These are phyloP conservation scores for Amphipoea lucens DNA, from an alignment of 2,888 invertebrate genomes.

Conservation along the genomic window DNA sequence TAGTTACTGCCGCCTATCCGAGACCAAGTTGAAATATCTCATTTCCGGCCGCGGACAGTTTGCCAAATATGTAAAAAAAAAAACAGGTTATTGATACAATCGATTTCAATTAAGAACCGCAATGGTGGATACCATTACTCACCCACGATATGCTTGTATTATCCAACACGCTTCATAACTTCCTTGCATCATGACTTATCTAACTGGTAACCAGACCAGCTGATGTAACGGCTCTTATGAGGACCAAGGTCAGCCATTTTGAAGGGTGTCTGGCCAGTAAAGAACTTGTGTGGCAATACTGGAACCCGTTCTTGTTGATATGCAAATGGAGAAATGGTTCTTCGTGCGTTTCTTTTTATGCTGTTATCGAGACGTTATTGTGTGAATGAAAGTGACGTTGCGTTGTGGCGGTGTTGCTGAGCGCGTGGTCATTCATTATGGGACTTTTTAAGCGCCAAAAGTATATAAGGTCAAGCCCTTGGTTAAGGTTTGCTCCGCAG, in stretches of 20 bases:
- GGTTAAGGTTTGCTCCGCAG: not conserved
- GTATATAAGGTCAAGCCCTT: not conserved
- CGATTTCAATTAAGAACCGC: not conserved
- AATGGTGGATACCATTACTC: not conserved
- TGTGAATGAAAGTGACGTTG: conserved; percentile 21
- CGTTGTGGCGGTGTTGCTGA: not conserved
- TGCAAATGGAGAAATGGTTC: conserved; percentile 39
- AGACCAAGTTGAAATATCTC: no score
- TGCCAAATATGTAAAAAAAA: not conserved
- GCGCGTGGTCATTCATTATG: not conserved
- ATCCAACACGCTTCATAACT: conserved; percentile 15
- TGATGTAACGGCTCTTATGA: conserved; percentile 35
- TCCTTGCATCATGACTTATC: conserved; percentile 34
- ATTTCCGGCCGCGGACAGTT: no score
- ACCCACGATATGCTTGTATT: not conserved
- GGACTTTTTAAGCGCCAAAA: not conserved
- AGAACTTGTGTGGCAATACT: conserved; percentile 36
- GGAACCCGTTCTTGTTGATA: conserved; percentile 46
- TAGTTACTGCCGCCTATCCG: no score
- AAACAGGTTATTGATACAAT: conserved; percentile 7
- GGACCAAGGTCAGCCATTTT: conserved; percentile 49
- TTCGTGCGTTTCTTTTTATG: conserved; percentile 8
- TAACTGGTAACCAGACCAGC: conserved; percentile 11
- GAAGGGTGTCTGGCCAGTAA: conserved; percentile 33
- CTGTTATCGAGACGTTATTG: not conserved